Conservation (phyloP, 1,140 invertebrate species). For the Microplitis mediator region DNA sequence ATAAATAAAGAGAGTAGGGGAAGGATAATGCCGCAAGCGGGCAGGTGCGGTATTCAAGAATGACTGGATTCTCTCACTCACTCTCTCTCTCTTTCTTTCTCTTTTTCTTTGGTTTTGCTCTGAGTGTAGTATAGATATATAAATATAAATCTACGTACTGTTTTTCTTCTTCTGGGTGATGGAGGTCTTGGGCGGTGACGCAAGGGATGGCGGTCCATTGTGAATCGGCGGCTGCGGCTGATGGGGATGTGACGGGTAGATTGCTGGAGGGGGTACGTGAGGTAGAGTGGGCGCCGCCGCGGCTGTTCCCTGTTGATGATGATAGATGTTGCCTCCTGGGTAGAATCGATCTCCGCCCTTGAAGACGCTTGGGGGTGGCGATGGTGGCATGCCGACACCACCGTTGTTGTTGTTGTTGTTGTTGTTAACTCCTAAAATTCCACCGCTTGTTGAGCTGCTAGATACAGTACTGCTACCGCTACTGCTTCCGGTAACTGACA, state of each 20-base stretch:
- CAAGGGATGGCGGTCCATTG: slow-evolving; percentile 51
- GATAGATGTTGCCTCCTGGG: slow-evolving; percentile 55
- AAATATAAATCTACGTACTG: slow-evolving; percentile 50
- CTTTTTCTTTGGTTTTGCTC: background rate
- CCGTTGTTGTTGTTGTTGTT: too few species aligned
- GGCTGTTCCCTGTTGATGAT: slow-evolving; percentile 59
- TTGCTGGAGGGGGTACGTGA: slow-evolving; percentile 60
- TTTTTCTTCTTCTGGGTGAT: slow-evolving; percentile 61
- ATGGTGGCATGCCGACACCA: slow-evolving; percentile 58
- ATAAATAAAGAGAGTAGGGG: background rate
- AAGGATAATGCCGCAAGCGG: slow-evolving; percentile 5
- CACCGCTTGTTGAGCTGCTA: slow-evolving; percentile 56
- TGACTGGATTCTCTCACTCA: background rate
- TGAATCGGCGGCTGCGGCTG: slow-evolving; percentile 53
- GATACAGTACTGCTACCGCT: slow-evolving; percentile 56
- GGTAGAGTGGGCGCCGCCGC: slow-evolving; percentile 63
- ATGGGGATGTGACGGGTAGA: slow-evolving; percentile 54
- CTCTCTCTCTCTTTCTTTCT: background rate
- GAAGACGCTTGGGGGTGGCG: slow-evolving; percentile 57
- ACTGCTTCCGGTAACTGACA: slow-evolving; percentile 48
- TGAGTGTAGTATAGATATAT: background rate
- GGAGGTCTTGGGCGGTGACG: slow-evolving; percentile 58
- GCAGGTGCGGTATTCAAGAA: slow-evolving; percentile 14
- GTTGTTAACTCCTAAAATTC: slow-evolving; percentile 58
- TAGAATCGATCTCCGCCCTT: slow-evolving; percentile 57